Percentiles rank a stretch among this genome's conserved stretches.
Evolutionary conservation across 2,888 invertebrate genomes (phyloP).

Genomic region (Anorthoa munda): DNA sequence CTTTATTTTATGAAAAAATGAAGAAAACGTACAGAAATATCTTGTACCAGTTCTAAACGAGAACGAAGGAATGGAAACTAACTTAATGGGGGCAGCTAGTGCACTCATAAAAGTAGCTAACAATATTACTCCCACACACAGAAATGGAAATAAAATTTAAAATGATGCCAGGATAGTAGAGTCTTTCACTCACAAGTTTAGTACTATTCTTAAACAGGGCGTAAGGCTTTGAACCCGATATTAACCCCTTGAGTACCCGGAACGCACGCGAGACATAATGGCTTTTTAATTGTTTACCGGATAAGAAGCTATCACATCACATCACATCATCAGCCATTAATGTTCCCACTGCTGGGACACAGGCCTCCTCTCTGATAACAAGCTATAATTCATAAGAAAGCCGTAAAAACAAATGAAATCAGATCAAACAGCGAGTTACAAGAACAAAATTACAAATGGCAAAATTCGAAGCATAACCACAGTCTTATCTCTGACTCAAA

Average conservation of each 20-base stretch:
- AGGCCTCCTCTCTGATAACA: too few relatives aligned
- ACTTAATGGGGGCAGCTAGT: not conserved
- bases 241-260: too few relatives aligned
- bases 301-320: too few relatives aligned
- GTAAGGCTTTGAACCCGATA: not conserved
- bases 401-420: not conserved
- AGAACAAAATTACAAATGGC: not conserved
- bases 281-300: too few relatives aligned
- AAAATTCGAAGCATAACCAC: not conserved
- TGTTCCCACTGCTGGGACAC: too few relatives aligned
- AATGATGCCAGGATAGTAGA: not conserved
- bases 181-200: not conserved
- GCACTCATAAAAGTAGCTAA: not conserved
- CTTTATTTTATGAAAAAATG: slow-evolving; percentile 8
- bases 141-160: slow-evolving; percentile 1
- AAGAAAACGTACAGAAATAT: slow-evolving; percentile 16
- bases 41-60: slow-evolving; percentile 27
- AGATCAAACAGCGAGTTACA: not conserved
- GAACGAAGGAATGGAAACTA: slow-evolving; percentile 12
- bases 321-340: too few relatives aligned
- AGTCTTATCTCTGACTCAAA: too few relatives aligned
- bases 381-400: too few relatives aligned
- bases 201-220: not conserved
- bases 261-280: too few relatives aligned
- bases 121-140: not conserved